phyloP scores from a whole-genome alignment of 2,888 invertebrate genomes.

The Sepioteuthis lessoniana region DNA sequence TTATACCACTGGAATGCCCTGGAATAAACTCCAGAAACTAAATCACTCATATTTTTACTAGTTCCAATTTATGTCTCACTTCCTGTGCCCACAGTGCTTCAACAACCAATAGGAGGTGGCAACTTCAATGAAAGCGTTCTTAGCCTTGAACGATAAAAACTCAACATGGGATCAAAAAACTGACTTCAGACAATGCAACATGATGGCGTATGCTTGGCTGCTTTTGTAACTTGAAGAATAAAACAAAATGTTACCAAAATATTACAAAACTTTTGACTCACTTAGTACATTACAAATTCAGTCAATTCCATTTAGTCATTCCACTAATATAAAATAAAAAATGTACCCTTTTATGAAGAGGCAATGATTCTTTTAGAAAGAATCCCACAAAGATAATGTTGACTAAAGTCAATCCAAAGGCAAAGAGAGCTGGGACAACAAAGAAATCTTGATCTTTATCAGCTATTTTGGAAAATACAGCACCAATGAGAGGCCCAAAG shows the following conservation, averaged over 20 bases:
- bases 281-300: neutral
- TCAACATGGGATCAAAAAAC: too few relatives aligned
- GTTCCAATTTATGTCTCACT: too few relatives aligned
- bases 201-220: constrained; percentile 37
- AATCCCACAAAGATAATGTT: constrained; percentile 85
- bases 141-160: too few relatives aligned
- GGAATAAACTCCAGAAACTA: too few relatives aligned
- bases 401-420: constrained; percentile 81
- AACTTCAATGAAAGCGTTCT: too few relatives aligned
- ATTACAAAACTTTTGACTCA: too few relatives aligned
- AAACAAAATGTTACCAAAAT: too few relatives aligned
- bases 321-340: neutral
- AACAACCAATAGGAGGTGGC: too few relatives aligned
- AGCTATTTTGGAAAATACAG: constrained; percentile 75
- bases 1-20: too few relatives aligned
- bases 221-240: constrained; percentile 53
- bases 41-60: too few relatives aligned
- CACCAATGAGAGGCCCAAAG: constrained; percentile 94
- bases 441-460: constrained; percentile 82
- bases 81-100: too few relatives aligned
- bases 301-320: neutral
- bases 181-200: too few relatives aligned
- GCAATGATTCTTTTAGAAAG: constrained; percentile 88
- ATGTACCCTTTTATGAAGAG: constrained; percentile 79
- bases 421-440: constrained; percentile 82